Conservation (phyloP, 2,113 vertebrate genomes). For the Clarias magur region DNA sequence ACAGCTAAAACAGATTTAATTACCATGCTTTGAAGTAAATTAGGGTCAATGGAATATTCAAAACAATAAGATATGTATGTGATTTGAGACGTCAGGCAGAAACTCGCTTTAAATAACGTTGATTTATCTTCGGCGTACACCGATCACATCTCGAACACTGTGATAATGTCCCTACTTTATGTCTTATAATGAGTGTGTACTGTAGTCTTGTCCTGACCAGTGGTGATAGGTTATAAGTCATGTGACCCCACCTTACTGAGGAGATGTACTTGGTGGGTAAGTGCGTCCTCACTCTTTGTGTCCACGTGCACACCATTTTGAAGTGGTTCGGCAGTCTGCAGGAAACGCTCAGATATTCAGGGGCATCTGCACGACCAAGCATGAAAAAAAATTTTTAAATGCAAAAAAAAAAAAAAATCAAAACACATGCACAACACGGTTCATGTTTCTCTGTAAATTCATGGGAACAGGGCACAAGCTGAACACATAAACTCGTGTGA, state of each 20-base stretch:
- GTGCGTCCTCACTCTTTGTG: slow-evolving; percentile 61
- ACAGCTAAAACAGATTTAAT: background rate
- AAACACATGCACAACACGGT: background rate
- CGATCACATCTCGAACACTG: background rate
- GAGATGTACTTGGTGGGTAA: slow-evolving; percentile 70
- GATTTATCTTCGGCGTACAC: background rate
- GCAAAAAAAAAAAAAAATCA: background rate
- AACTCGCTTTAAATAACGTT: background rate
- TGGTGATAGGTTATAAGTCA: slow-evolving; percentile 6
- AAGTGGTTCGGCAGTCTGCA: slow-evolving; percentile 71
- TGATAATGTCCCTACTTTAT: background rate
- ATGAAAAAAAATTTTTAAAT: too few species aligned
- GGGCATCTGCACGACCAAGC: slow-evolving; percentile 62
- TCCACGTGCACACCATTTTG: slow-evolving; percentile 70
- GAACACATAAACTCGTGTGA: background rate
- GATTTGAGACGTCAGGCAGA: background rate
- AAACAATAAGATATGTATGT: background rate
- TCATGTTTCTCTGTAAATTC: background rate
- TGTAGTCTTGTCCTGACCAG: background rate
- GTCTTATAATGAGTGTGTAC: too few species aligned
- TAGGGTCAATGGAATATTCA: background rate
- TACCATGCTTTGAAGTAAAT: background rate
- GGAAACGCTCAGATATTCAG: slow-evolving; percentile 67
- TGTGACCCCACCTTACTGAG: slow-evolving; percentile 64
- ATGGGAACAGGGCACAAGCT: background rate